Percentiles rank a stretch among this genome's conserved stretches.
phyloP scores from a whole-genome alignment of 64 coral and sea anemone species.

The Anthopleura sola region DNA sequence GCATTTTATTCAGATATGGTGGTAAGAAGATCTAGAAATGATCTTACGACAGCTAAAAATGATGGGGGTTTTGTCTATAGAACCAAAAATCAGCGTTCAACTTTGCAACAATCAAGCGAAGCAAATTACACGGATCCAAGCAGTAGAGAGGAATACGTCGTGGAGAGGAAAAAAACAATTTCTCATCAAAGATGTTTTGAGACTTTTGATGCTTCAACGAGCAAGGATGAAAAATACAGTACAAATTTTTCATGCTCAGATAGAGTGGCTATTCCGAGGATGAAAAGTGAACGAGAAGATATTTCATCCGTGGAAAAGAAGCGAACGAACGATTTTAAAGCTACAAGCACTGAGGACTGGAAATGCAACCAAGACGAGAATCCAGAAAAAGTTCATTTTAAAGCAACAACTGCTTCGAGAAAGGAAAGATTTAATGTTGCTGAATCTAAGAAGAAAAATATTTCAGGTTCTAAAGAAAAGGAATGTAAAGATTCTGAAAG shows the following conservation, averaged over 20 bases:
- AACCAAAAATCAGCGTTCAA: neutral
- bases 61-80: neutral
- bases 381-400: neutral
- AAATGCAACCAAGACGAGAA: neutral
- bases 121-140: neutral
- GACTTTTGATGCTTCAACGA: neutral
- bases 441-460: neutral
- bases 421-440: neutral
- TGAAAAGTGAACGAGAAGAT: neutral
- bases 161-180: neutral
- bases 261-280: neutral
- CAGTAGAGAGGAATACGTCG: too few relatives aligned
- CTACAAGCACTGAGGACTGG: neutral
- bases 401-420: neutral
- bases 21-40: neutral
- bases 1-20: conserved; percentile 5
- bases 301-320: neutral
- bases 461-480: neutral
- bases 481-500: neutral
- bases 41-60: neutral
- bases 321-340: neutral
- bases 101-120: neutral
- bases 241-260: neutral
- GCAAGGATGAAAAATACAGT: neutral
- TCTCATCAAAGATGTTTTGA: neutral